These are phyloP conservation scores for Amphipyra berbera DNA, from an alignment of 2,888 invertebrate species.

Conservation along the genomic window DNA sequence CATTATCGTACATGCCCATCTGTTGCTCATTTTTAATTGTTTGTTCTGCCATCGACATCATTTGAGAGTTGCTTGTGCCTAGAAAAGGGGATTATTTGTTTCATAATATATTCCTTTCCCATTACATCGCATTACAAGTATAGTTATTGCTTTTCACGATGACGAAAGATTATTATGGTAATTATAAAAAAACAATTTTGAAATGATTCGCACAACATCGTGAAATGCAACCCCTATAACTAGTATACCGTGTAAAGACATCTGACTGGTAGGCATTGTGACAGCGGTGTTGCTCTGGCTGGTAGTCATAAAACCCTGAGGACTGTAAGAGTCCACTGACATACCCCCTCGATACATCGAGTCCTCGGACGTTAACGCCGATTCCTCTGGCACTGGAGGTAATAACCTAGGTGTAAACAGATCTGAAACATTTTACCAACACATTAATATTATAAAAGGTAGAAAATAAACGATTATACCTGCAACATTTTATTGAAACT, in stretches of 20 bases:
- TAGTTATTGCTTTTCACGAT: conserved; percentile 7
- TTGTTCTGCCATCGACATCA: conserved; percentile 80
- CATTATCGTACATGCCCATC: conserved; percentile 80
- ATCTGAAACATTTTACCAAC: conserved; percentile 66
- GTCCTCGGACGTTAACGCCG: conserved; percentile 85
- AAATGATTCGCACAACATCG: not conserved
- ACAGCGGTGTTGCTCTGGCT: conserved; percentile 69
- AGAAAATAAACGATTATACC: not conserved
- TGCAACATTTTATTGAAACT: conserved; percentile 29
- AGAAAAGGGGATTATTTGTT: conserved; percentile 41
- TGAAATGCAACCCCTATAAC: conserved; percentile 5
- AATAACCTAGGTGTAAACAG: conserved; percentile 83
- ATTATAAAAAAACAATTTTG: not conserved
- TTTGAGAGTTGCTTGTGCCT: conserved; percentile 83
- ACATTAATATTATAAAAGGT: conserved; percentile 9
- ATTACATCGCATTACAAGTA: no score
- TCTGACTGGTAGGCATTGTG: conserved; percentile 85
- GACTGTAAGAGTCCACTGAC: conserved; percentile 80
- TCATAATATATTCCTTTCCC: not conserved
- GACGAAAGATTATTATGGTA: conserved; percentile 14
- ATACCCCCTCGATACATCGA: conserved; percentile 84
- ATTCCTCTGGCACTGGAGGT: conserved; percentile 91
- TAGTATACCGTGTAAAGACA: conserved; percentile 82
- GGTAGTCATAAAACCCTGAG: conserved; percentile 73
- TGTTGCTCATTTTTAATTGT: conserved; percentile 82